phyloP scores from a whole-genome alignment of 1,140 invertebrate genomes.

The Zaprionus lachaisei region DNA sequence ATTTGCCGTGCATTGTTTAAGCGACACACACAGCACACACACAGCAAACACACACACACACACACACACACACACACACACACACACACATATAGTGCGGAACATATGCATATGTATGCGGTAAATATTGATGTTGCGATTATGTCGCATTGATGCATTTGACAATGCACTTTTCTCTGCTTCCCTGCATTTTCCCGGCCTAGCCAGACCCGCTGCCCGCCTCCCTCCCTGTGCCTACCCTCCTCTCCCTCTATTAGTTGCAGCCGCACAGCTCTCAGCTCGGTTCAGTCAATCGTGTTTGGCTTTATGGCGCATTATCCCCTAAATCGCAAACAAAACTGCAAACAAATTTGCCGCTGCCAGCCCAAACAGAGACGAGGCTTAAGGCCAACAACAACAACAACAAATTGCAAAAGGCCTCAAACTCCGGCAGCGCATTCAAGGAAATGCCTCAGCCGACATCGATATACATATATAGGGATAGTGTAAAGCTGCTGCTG shows the following conservation, averaged over 20 bases:
- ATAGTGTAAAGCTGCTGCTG: conserved; percentile 9
- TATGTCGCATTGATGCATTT: conserved; percentile 70
- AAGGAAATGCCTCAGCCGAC: conserved; percentile 27
- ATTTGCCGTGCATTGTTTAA: conserved; percentile 68
- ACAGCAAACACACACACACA: background rate
- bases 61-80: conserved; percentile 4
- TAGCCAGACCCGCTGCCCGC: conserved; percentile 14
- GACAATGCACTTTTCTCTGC: conserved; percentile 65
- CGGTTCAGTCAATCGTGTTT: conserved; percentile 82
- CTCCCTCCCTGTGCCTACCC: conserved; percentile 1
- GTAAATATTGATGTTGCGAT: conserved; percentile 81
- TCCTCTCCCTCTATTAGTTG: conserved; percentile 55
- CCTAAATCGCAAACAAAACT: conserved; percentile 81
- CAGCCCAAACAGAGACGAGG: conserved; percentile 37
- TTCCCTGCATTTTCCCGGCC: conserved; percentile 57
- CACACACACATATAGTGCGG: background rate
- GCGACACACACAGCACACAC: background rate
- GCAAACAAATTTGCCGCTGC: conserved; percentile 74
- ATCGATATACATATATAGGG: conserved; percentile 20
- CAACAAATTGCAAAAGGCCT: conserved; percentile 35
- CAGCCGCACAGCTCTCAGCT: conserved; percentile 42
- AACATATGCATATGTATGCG: conserved; percentile 20
- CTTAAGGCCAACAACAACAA: conserved; percentile 35
- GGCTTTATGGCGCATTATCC: conserved; percentile 81
- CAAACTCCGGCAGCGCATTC: background rate